Evolutionary conservation across 2,888 invertebrate genomes (phyloP).

Genomic region (Parthenolecanium corni): DNA sequence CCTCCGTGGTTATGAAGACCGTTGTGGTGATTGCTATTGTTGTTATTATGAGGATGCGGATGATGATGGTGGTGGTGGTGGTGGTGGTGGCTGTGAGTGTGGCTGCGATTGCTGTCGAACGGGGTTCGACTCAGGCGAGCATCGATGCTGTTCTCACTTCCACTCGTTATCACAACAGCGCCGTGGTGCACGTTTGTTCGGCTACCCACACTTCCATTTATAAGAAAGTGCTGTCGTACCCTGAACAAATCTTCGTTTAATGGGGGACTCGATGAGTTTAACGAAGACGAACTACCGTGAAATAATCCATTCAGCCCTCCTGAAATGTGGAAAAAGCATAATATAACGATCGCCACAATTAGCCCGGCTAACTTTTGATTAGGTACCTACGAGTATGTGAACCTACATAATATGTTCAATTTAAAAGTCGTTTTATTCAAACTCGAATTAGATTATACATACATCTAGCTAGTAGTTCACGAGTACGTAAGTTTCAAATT

Average conservation of each 20-base stretch:
- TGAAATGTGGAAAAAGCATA: background rate
- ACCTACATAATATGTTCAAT: too few species aligned
- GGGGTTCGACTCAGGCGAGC: background rate
- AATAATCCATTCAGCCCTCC: constrained; percentile 17
- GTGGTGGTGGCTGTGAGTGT: background rate
- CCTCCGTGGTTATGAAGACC: background rate
- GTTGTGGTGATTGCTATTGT: background rate
- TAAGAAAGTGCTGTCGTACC: constrained; percentile 47
- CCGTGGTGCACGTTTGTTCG: background rate
- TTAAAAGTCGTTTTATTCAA: too few species aligned
- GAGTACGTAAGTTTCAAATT: too few species aligned
- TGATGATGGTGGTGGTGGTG: background rate
- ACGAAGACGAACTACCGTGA: background rate
- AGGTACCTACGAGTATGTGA: too few species aligned
- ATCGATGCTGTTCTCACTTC: constrained; percentile 16
- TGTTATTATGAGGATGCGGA: too few species aligned
- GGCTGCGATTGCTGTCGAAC: background rate
- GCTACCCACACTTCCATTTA: constrained; percentile 15
- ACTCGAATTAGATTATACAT: too few species aligned
- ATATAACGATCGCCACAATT: background rate
- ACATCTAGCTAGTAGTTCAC: too few species aligned
- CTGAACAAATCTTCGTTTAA: constrained; percentile 49
- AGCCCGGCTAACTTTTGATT: too few species aligned
- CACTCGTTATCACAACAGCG: constrained; percentile 36
- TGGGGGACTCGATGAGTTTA: constrained; percentile 35